A percentile compares a stretch with the other conserved stretches of the same genome.
These are phyloP conservation scores for Heterotis niloticus DNA, from an alignment of 2,113 vertebrate genomes.

Conservation along the genomic window DNA sequence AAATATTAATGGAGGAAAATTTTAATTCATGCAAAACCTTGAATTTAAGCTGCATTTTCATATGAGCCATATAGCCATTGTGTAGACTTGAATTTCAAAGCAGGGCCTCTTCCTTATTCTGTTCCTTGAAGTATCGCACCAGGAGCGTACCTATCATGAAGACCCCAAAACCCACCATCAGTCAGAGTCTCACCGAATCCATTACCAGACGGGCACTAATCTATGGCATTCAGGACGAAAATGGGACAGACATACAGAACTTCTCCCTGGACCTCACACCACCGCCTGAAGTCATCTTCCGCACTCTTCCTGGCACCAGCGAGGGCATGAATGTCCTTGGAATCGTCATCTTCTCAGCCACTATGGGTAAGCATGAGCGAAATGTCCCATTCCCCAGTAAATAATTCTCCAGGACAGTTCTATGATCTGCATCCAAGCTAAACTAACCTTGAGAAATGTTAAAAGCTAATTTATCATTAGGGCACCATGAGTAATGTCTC, in stretches of 20 bases:
- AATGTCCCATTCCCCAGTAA: background rate
- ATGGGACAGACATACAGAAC: conserved; percentile 81
- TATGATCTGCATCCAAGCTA: background rate
- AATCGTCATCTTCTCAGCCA: conserved; percentile 95
- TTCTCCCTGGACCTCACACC: conserved; percentile 91
- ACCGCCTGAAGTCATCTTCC: conserved; percentile 81
- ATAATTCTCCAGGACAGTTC: background rate
- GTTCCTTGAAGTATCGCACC: conserved; percentile 81
- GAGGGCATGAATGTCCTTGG: conserved; percentile 96
- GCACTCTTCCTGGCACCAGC: conserved; percentile 82
- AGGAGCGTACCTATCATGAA: conserved; percentile 76
- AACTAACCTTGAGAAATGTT: background rate
- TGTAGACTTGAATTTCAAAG: background rate
- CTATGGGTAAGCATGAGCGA: conserved; percentile 74
- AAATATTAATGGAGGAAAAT: no score
- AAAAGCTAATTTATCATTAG: background rate
- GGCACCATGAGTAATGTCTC: background rate
- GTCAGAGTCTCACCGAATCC: conserved; percentile 57
- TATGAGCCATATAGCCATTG: no score
- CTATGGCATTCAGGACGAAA: conserved; percentile 86
- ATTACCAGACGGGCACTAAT: conserved; percentile 70
- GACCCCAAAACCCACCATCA: conserved; percentile 56
- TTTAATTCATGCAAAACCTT: no score
- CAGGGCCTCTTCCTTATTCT: background rate
- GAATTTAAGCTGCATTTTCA: no score